Evolutionary conservation across 2,888 invertebrate species (phyloP), one percentile per base, ranked within the genome.

Genomic region (Julus scanicus): DNA sequence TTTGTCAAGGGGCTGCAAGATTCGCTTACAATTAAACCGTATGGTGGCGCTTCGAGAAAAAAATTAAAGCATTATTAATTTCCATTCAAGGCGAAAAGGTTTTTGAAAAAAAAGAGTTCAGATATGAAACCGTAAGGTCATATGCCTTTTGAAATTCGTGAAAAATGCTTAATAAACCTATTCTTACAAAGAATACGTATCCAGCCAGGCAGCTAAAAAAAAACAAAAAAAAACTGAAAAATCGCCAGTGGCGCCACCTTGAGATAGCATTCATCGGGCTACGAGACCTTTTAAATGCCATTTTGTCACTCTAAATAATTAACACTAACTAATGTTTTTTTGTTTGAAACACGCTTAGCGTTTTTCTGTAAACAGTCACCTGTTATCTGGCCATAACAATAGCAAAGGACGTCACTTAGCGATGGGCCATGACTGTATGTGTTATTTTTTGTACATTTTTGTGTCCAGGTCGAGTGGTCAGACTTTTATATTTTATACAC

Each of bases 381-480:
- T 15, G 37, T 80, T 80, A 39, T 37, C 80, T 15, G 15, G 80
- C 80, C 80, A 37, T 37, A 80, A 80, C 80, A 80, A 80, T 80
- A 4, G 53, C 53, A 53, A 53, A 53, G 53, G 53, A 13, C 53
- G 53, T 53, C 53, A 53, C 53, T 53, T 53, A 80, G 37, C 37
- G 37, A 80, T 37, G 37, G 80, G 29, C 80, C 80, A 29, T 80
- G 80, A 4, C 80, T 13, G 15, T 4, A 37, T 80, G 15, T 11
- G 37, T 13, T 63, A 8, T 5, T 20, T 80, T 80, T 80, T 29
- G 44, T 44, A 80, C 80, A 37, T 37, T 37, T 80, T 5, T 80
- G 80, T 80, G 80, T 80, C 80, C 80, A 80, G 80, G 80, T 80
- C 80, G 80, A 80, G 37, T 80, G 80, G 80, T 80, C 80, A 80